Conservation (phyloP, 2,888 invertebrate genomes). For the Phalangium opilio region DNA sequence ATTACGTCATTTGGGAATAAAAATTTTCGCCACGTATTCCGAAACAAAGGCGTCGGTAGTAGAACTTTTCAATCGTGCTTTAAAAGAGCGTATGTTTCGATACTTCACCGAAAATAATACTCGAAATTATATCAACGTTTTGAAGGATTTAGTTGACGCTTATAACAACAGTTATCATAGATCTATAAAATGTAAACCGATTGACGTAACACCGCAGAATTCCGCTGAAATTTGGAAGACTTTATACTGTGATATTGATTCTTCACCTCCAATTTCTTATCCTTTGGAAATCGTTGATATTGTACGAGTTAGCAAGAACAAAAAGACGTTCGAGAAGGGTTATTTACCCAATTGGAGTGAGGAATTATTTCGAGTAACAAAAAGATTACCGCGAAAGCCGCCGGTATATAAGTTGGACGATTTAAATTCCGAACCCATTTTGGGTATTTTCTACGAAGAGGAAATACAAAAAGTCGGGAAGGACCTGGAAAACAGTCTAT, state of each 20-base stretch:
- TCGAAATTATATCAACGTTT: constrained; percentile 5
- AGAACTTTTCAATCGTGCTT: constrained; percentile 26
- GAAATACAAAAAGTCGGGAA: too few relatives aligned
- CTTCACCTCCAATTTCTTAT: background rate
- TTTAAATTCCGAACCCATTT: too few relatives aligned
- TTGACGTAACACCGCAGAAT: constrained; percentile 5
- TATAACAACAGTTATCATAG: constrained; percentile 11
- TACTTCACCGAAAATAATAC: constrained; percentile 11
- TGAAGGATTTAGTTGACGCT: constrained; percentile 6
- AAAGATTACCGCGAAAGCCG: too few relatives aligned
- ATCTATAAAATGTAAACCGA: constrained; percentile 6
- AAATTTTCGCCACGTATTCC: constrained; percentile 23
- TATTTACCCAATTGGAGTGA: constrained; percentile 8
- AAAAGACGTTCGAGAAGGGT: constrained; percentile 7
- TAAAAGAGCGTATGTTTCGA: constrained; percentile 22
- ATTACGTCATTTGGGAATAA: constrained; percentile 15
- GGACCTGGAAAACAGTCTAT: too few relatives aligned
- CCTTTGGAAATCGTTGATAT: constrained; percentile 6
- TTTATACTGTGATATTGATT: constrained; percentile 5
- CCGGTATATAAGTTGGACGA: too few relatives aligned
- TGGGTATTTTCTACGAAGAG: too few relatives aligned
- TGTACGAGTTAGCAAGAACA: constrained; percentile 6
- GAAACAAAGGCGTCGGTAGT: constrained; percentile 25
- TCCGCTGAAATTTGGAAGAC: constrained; percentile 2
- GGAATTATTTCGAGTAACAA: constrained; percentile 6